Percentiles rank a stretch among this genome's conserved stretches.
Conservation (phyloP, 2,113 vertebrate species). For the Elachura formosa region DNA sequence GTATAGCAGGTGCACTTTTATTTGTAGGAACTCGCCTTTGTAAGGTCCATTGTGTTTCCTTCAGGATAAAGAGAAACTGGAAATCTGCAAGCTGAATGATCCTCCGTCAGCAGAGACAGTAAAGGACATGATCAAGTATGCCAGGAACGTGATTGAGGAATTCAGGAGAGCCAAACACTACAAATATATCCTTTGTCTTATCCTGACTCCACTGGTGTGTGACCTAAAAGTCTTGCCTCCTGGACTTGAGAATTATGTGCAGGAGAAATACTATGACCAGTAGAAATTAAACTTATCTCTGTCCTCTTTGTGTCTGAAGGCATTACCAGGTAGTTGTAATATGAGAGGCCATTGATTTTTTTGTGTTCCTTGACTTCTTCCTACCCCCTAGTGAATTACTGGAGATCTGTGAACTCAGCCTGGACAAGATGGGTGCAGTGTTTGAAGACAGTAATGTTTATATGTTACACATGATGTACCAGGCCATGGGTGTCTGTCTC, state of each 20-base stretch:
- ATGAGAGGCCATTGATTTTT: neutral
- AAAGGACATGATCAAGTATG: conserved; percentile 85
- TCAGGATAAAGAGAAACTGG: conserved; percentile 88
- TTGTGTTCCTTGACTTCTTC: conserved; percentile 77
- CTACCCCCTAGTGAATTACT: conserved; percentile 87
- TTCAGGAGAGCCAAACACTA: conserved; percentile 85
- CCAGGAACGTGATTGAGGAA: conserved; percentile 83
- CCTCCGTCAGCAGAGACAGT: conserved; percentile 75
- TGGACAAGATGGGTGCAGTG: conserved; percentile 88
- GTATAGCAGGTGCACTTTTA: neutral
- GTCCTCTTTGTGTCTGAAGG: neutral
- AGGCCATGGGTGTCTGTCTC: conserved; percentile 95
- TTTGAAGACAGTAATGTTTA: conserved; percentile 91
- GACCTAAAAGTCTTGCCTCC: neutral
- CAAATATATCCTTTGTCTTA: conserved; percentile 89
- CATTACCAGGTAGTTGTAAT: neutral
- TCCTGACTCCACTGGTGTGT: neutral
- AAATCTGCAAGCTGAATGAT: conserved; percentile 77
- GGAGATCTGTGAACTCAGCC: conserved; percentile 91
- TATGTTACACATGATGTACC: conserved; percentile 98
- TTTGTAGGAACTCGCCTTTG: neutral
- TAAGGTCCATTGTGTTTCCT: neutral
- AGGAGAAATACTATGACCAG: neutral
- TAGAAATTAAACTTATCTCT: neutral
- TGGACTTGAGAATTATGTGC: neutral